Evolutionary conservation across 2,888 invertebrate genomes (phyloP).

Genomic region (Liodrosophila aerea): DNA sequence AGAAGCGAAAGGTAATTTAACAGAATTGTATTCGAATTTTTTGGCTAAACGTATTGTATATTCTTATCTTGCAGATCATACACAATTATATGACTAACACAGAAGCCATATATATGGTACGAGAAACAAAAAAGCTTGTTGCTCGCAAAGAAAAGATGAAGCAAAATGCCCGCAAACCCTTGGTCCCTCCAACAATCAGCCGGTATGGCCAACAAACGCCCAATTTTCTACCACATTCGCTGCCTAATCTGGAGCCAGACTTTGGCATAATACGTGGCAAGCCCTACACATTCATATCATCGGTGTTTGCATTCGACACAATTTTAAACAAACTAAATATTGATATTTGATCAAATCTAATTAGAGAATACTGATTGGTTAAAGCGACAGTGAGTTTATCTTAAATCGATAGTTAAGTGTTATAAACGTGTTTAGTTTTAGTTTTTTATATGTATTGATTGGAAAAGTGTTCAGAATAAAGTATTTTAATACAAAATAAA

Average conservation of each 20-base stretch:
- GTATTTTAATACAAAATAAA: too few species aligned
- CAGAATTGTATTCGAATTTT: background rate
- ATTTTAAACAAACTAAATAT: slow-evolving; percentile 80
- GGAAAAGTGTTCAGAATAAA: slow-evolving; percentile 24
- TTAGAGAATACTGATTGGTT: background rate
- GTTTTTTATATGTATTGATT: slow-evolving; percentile 27
- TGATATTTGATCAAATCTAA: slow-evolving; percentile 55
- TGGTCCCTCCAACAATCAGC: slow-evolving; percentile 8
- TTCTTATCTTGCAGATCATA: slow-evolving; percentile 73
- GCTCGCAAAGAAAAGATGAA: slow-evolving; percentile 83
- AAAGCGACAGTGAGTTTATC: slow-evolving; percentile 6
- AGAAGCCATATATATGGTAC: slow-evolving; percentile 81
- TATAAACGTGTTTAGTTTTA: slow-evolving; percentile 34
- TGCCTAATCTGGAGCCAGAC: slow-evolving; percentile 81
- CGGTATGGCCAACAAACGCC: slow-evolving; percentile 43
- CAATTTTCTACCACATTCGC: slow-evolving; percentile 62
- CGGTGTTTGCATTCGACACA: slow-evolving; percentile 82
- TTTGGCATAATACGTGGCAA: slow-evolving; percentile 80
- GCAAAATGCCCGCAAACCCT: slow-evolving; percentile 78
- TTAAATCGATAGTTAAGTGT: slow-evolving; percentile 42
- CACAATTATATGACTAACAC: slow-evolving; percentile 81
- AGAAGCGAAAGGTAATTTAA: slow-evolving; percentile 74
- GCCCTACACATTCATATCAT: slow-evolving; percentile 81
- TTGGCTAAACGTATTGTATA: background rate
- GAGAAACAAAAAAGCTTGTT: slow-evolving; percentile 82